These are phyloP conservation scores for Hymenopus coronatus DNA, from an alignment of 2,888 invertebrate genomes.

Conservation along the genomic window DNA sequence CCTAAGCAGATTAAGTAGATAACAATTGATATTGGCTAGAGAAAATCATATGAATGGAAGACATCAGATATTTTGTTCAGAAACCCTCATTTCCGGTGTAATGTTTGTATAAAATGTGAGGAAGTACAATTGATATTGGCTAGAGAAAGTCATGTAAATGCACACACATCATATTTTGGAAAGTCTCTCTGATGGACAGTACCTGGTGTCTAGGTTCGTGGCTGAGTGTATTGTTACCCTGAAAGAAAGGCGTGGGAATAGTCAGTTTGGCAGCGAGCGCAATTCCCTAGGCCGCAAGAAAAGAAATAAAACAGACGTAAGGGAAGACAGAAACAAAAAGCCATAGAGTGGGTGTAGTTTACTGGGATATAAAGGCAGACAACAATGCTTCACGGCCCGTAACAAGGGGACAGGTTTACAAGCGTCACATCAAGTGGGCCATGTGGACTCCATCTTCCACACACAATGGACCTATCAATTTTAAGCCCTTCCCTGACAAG, in stretches of 20 bases:
- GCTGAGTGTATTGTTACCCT: neutral
- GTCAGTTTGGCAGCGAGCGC: neutral
- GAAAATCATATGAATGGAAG: no score
- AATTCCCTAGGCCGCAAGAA: neutral
- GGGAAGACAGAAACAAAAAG: neutral
- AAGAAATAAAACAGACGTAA: neutral
- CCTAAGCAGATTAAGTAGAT: no score
- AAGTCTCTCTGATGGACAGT: no score
- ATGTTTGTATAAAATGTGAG: no score
- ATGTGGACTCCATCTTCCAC: neutral
- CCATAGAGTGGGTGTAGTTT: neutral
- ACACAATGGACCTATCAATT: neutral
- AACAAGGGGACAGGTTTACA: constrained; percentile 2
- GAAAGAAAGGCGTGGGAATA: neutral
- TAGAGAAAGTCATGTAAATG: no score
- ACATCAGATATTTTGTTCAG: no score
- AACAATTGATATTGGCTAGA: no score
- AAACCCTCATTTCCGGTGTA: no score
- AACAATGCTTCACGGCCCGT: neutral
- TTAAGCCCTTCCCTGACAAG: neutral
- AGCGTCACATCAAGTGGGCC: neutral
- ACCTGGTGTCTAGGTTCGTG: no score
- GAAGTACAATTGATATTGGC: no score
- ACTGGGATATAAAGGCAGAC: neutral
- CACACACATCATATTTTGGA: no score